Percentiles rank a stretch among this genome's conserved stretches.
Conservation (phyloP, 2,888 invertebrate genomes). For the Meliscaeva auricollis region DNA sequence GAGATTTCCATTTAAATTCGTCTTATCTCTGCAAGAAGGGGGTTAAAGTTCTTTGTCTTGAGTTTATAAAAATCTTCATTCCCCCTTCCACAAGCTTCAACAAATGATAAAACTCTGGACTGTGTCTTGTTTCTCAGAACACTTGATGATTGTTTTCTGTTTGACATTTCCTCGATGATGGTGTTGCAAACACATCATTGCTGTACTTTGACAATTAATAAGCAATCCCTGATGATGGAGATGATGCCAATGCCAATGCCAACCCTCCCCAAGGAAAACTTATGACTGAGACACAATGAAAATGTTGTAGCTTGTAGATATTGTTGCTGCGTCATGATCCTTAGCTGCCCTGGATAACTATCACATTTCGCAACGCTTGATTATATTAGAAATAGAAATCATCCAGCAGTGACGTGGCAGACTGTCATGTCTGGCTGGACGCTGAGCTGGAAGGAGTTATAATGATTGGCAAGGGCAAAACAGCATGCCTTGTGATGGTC, state of each 20-base stretch:
- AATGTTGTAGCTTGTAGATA: conserved; percentile 31
- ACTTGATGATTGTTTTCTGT: conserved; percentile 58
- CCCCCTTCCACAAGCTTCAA: neutral
- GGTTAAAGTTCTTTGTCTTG: conserved; percentile 41
- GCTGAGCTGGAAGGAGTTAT: conserved; percentile 9
- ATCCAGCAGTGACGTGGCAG: conserved; percentile 59
- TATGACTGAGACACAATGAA: conserved; percentile 68
- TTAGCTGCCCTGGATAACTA: conserved; percentile 49
- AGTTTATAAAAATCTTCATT: conserved; percentile 40
- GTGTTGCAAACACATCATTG: conserved; percentile 28
- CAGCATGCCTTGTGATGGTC: conserved; percentile 53
- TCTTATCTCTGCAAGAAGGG: neutral
- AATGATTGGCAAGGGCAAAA: conserved; percentile 39
- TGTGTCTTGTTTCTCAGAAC: conserved; percentile 28
- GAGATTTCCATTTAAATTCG: conserved; percentile 36
- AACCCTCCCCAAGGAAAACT: conserved; percentile 35
- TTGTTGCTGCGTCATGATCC: conserved; percentile 63
- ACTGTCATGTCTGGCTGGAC: conserved; percentile 3
- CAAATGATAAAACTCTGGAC: neutral
- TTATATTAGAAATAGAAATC: conserved; percentile 62
- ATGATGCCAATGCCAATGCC: conserved; percentile 5
- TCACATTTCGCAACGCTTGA: conserved; percentile 71
- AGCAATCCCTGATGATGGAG: conserved; percentile 30
- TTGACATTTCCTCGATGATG: conserved; percentile 57
- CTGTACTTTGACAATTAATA: conserved; percentile 69